Conservation (phyloP, 1,140 invertebrate genomes). For the Rhopalosiphum maidis region DNA sequence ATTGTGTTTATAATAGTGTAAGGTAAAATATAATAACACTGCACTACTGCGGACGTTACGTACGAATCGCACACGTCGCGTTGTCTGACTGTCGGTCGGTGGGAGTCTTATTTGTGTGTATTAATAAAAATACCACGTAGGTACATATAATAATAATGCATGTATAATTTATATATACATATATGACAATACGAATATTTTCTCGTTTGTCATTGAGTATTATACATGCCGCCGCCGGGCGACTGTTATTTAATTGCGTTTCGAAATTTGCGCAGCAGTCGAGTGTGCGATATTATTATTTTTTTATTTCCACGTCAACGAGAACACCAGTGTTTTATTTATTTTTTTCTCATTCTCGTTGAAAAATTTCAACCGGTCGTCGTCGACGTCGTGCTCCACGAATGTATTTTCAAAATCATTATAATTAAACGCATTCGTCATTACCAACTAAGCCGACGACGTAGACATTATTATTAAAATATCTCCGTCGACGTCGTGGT, state of each 20-base stretch:
- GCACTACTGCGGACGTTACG: background rate
- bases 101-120: conserved; percentile 8
- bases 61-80: background rate
- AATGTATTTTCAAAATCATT: background rate
- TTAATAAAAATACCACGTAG: conserved; percentile 53
- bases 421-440: background rate
- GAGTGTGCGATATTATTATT: background rate
- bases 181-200: conserved; percentile 49
- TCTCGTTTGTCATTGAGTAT: conserved; percentile 50
- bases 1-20: background rate
- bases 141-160: background rate
- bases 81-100: background rate
- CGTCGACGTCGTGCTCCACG: background rate
- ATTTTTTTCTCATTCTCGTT: background rate
- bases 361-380: background rate
- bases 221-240: background rate
- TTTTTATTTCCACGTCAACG: background rate
- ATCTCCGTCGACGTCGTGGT: background rate
- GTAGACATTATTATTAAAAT: background rate
- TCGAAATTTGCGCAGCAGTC: background rate
- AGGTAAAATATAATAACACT: background rate
- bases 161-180: background rate
- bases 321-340: background rate
- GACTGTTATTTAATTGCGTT: conserved; percentile 44
- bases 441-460: background rate